phyloP scores from a whole-genome alignment of 1,140 invertebrate species.

The Dreissena rostriformis region DNA sequence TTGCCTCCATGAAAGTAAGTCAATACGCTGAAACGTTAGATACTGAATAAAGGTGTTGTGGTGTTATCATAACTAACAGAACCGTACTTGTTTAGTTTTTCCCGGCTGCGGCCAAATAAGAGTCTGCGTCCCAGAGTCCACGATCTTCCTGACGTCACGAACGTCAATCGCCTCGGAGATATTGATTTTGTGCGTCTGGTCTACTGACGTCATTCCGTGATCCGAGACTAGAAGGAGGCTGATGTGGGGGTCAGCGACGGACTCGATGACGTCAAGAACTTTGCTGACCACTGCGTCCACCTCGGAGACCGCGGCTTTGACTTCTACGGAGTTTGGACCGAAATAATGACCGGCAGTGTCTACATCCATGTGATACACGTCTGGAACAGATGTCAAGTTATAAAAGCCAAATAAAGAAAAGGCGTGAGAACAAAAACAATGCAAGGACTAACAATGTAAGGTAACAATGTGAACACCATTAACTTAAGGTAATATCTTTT shows the following conservation, averaged over 20 bases:
- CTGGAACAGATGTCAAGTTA: slow-evolving; percentile 32
- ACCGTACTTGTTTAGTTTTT: slow-evolving; percentile 67
- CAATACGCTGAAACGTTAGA: background rate
- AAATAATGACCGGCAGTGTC: slow-evolving; percentile 72
- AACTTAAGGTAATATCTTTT: too few species aligned
- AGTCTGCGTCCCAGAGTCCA: slow-evolving; percentile 73
- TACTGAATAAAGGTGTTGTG: background rate
- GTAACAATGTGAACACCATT: too few species aligned
- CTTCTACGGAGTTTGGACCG: slow-evolving; percentile 64
- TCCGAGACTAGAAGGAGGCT: slow-evolving; percentile 82
- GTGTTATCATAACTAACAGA: background rate
- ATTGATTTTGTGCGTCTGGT: slow-evolving; percentile 68
- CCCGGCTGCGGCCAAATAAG: slow-evolving; percentile 73
- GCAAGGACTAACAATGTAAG: too few species aligned
- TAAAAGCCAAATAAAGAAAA: too few species aligned
- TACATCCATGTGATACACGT: slow-evolving; percentile 70
- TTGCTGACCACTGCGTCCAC: slow-evolving; percentile 70
- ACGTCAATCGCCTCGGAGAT: slow-evolving; percentile 71
- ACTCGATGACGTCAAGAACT: slow-evolving; percentile 66
- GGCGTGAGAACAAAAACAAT: too few species aligned
- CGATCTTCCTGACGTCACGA: slow-evolving; percentile 68
- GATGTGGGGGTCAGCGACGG: slow-evolving; percentile 65
- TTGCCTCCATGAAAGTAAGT: background rate
- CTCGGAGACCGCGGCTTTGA: slow-evolving; percentile 60
- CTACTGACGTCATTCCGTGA: slow-evolving; percentile 81